Conservation (phyloP, 92 coral and sea anemone genomes). For the Umimayanthus kanabou region DNA sequence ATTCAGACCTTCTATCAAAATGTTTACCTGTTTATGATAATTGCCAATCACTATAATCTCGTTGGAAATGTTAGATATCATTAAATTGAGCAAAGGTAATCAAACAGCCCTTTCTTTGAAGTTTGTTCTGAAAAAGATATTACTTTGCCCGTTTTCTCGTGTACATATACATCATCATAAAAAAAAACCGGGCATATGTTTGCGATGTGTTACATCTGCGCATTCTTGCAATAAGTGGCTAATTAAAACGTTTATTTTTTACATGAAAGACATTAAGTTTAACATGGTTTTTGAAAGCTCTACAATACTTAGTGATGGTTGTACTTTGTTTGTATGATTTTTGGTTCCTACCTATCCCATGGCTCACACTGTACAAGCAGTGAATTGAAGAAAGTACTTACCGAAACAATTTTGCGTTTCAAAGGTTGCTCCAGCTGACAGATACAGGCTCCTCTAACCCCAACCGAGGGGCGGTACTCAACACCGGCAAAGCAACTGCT, state of each 20-base stretch:
- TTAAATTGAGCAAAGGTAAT: no score
- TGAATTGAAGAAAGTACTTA: neutral
- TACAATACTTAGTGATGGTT: neutral
- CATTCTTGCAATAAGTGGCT: neutral
- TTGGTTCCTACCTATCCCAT: neutral
- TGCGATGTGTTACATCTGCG: neutral
- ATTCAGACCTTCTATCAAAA: no score
- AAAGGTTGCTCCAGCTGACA: constrained; percentile 65
- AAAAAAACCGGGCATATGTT: neutral
- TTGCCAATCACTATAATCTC: no score
- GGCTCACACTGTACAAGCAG: neutral
- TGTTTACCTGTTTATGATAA: no score
- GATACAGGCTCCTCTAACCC: constrained; percentile 81
- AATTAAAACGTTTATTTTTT: no score
- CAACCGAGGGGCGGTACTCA: constrained; percentile 84
- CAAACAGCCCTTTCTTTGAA: no score
- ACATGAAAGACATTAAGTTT: neutral
- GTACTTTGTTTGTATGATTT: neutral
- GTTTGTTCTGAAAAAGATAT: no score
- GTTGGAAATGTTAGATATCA: no score
- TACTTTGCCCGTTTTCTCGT: no score
- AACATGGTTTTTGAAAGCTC: neutral
- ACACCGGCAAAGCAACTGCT: constrained; percentile 78
- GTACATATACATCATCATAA: no score
- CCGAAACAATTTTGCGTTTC: neutral